Conservation (phyloP, 2,113 vertebrate species). For the Tonatia bakeri region DNA sequence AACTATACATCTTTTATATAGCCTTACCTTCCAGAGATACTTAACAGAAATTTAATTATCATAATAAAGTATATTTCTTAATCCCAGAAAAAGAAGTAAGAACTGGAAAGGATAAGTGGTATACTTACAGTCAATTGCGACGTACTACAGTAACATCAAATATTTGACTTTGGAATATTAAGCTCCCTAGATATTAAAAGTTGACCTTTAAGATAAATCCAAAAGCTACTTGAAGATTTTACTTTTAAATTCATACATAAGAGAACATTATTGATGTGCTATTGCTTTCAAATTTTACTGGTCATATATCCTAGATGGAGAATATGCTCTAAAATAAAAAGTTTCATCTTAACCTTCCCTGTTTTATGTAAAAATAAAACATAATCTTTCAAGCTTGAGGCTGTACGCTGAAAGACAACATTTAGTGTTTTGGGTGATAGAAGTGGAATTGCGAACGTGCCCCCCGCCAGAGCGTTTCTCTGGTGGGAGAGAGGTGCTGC, state of each 20-base stretch:
- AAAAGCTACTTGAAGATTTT: not conserved
- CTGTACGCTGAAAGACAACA: not conserved
- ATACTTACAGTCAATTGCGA: not conserved
- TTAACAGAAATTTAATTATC: not conserved
- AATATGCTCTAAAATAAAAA: not conserved
- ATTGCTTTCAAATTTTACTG: not conserved
- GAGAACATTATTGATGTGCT: not conserved
- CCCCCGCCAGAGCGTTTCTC: conserved; percentile 33
- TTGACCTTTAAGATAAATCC: not conserved
- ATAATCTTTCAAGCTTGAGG: not conserved
- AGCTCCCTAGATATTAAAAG: not conserved
- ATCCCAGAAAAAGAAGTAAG: not conserved
- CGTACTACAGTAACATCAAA: not conserved
- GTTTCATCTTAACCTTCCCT: not conserved
- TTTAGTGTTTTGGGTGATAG: conserved; percentile 23
- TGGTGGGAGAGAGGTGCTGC: not conserved
- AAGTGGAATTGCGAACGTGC: conserved; percentile 56
- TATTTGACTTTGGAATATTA: not conserved
- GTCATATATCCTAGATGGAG: not conserved
- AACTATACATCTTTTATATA: not conserved
- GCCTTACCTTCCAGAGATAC: not conserved
- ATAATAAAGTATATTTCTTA: conserved; percentile 2
- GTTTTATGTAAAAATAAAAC: not conserved
- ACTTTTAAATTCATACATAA: conserved; percentile 13
- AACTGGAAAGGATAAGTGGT: not conserved